These are phyloP conservation scores for Oreamnos americanus DNA, from an alignment of 2,113 vertebrate species.

Conservation along the genomic window DNA sequence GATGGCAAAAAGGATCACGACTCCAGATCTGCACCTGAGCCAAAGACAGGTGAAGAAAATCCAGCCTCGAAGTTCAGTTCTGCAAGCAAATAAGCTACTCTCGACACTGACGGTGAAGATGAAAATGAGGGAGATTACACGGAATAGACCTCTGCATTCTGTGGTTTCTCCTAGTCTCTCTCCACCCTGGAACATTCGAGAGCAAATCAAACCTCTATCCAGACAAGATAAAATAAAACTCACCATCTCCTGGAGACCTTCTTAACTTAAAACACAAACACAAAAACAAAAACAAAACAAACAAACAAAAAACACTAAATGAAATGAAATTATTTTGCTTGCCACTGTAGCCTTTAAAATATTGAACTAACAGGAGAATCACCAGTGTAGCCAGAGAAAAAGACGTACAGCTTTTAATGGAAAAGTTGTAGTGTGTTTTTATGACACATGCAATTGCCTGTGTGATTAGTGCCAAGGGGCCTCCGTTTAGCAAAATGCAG, in stretches of 20 bases:
- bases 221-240: conserved; percentile 79
- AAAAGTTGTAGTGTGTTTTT: conserved; percentile 34
- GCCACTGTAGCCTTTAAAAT: conserved; percentile 82
- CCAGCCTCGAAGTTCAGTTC: conserved; percentile 91
- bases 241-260: conserved; percentile 74
- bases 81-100: conserved; percentile 92
- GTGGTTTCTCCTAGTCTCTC: conserved; percentile 67
- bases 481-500: conserved; percentile 33
- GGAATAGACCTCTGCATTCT: conserved; percentile 78
- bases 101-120: conserved; percentile 89
- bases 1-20: conserved; percentile 89
- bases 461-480: conserved; percentile 48
- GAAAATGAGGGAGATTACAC: conserved; percentile 82
- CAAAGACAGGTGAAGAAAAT: conserved; percentile 90
- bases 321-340: conserved; percentile 80
- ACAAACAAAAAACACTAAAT: background rate
- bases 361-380: conserved; percentile 75
- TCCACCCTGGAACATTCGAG: conserved; percentile 72
- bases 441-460: conserved; percentile 25
- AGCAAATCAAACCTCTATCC: conserved; percentile 76
- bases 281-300: background rate
- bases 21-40: conserved; percentile 88
- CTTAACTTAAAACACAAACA: too few species aligned
- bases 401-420: conserved; percentile 46
- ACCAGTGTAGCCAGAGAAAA: conserved; percentile 62